These are phyloP conservation scores for Amphibalanus amphitrite DNA, from an alignment of 1,140 invertebrate genomes.

Conservation along the genomic window DNA sequence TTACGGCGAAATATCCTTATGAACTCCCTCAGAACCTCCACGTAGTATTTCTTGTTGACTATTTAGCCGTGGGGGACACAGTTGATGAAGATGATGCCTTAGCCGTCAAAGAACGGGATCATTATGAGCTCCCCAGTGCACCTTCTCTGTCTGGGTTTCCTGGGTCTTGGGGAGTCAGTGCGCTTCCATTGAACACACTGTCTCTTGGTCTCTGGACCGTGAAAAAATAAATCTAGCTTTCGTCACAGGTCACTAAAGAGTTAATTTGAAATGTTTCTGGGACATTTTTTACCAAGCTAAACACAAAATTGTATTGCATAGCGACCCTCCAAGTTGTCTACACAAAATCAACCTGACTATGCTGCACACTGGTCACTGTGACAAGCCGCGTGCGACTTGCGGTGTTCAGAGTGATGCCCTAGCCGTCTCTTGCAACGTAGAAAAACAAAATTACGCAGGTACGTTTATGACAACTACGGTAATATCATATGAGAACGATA, in stretches of 20 bases:
- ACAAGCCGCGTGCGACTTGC: background rate
- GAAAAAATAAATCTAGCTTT: too few species aligned
- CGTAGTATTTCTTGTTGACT: background rate
- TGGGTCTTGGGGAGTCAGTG: too few species aligned
- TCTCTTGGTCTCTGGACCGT: too few species aligned
- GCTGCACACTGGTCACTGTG: background rate
- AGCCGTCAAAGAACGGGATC: too few species aligned
- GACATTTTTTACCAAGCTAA: conserved; percentile 1
- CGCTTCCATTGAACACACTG: too few species aligned
- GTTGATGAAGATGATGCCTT: background rate
- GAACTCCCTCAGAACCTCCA: too few species aligned
- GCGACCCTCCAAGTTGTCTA: background rate
- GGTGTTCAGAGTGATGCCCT: background rate
- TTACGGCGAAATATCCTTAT: too few species aligned
- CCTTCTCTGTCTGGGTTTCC: too few species aligned
- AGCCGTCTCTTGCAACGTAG: conserved; percentile 1
- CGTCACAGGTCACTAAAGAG: too few species aligned
- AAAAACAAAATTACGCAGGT: background rate
- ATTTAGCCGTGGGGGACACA: background rate
- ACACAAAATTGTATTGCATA: conserved; percentile 2
- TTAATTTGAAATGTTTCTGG: background rate
- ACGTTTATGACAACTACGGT: background rate
- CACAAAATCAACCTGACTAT: conserved; percentile 3
- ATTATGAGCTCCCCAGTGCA: too few species aligned
- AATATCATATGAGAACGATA: background rate